Evolutionary conservation across 1,140 invertebrate species (phyloP), one percentile per base, ranked within the genome.

Genomic region (Macrobrachium nipponense): DNA sequence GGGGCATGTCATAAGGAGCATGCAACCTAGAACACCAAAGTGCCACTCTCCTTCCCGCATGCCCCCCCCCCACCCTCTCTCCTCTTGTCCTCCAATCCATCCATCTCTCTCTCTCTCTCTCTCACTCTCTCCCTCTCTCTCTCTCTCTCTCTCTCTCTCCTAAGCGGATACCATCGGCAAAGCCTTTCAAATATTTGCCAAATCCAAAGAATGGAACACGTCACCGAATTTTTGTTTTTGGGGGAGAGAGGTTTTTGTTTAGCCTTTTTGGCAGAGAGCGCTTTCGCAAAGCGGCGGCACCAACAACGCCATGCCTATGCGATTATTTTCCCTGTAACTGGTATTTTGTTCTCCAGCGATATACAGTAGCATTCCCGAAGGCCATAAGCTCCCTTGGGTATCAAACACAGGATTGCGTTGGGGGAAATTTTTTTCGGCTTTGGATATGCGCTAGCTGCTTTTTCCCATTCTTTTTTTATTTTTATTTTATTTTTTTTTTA

Each of bases 101-200:
- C 70, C 23, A 7, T 10, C 70, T 43, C 15, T 20, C 70, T 11
- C 15, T 36, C 70, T 20, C n/a, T 36, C 27, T 36, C 70, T 17
- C 27, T 43, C 70, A 4, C 27, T n/a, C 27, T 43, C 70, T 43
- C 44, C 5, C 18, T 23, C 75, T 51, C 75, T 44, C 62, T 70
- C 51, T 70, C 27, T 72, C 68, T 59, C 20, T 73, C 36, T 60
- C 12, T 51, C 70, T 43, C 58, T 62, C 81, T 2, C 70, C 70
- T 83, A 76, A 82, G 80, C 80, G 80, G 80, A 82, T 82, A 82
- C 75, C 80, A 82, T 60, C 66, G 68, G 60, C 12, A 82, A 78
- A 73, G 44, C 80, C 66, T 58, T 18, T 59, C 58, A 82, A 82
- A 82, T 75, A 82, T 82, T 82, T 72, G 60, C 80, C 12, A 82